phyloP scores from a whole-genome alignment of 2,797 vertebrate species.

The Echeneis naucrates region DNA sequence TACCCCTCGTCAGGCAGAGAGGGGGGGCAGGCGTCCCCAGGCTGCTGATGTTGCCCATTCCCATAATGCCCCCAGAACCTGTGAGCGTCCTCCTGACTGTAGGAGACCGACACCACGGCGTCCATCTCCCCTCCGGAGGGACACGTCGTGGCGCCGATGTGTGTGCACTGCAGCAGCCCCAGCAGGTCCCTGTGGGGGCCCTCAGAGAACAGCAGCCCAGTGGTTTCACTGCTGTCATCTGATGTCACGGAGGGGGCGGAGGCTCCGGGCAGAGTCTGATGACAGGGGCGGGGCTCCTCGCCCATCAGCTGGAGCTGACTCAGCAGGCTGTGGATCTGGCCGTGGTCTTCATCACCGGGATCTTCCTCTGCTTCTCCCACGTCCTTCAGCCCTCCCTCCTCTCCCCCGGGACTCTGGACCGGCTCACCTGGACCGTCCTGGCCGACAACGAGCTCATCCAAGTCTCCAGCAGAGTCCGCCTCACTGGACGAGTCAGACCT shows the following conservation, averaged over 20 bases:
- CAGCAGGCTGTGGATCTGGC: constrained; percentile 85
- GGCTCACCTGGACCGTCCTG: constrained; percentile 36
- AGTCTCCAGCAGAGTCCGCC: constrained; percentile 59
- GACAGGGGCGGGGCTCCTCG: constrained; percentile 47
- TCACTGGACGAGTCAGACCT: constrained; percentile 85
- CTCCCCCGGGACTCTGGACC: constrained; percentile 12
- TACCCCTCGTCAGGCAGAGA: constrained; percentile 74
- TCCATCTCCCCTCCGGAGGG: constrained; percentile 63
- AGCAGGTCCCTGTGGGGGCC: constrained; percentile 85
- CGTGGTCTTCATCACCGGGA: constrained; percentile 79
- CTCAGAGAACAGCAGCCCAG: constrained; percentile 89
- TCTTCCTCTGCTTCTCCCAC: constrained; percentile 36
- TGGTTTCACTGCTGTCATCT: constrained; percentile 57
- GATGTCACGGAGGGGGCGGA: constrained; percentile 22
- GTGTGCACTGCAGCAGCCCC: constrained; percentile 85
- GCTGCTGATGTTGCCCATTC: constrained; percentile 54
- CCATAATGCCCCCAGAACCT: constrained; percentile 67
- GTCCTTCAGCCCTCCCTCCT: background rate
- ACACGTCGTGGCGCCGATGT: constrained; percentile 42
- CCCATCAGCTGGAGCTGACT: constrained; percentile 84
- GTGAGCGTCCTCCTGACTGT: constrained; percentile 69
- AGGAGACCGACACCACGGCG: constrained; percentile 77
- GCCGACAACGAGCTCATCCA: constrained; percentile 67
- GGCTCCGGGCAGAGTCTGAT: background rate
- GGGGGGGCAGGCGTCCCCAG: constrained; percentile 58